A percentile compares a stretch with the other conserved stretches of the same genome.
Evolutionary conservation across 2,797 vertebrate genomes (phyloP).

Genomic region (Malurus leucopterus): DNA sequence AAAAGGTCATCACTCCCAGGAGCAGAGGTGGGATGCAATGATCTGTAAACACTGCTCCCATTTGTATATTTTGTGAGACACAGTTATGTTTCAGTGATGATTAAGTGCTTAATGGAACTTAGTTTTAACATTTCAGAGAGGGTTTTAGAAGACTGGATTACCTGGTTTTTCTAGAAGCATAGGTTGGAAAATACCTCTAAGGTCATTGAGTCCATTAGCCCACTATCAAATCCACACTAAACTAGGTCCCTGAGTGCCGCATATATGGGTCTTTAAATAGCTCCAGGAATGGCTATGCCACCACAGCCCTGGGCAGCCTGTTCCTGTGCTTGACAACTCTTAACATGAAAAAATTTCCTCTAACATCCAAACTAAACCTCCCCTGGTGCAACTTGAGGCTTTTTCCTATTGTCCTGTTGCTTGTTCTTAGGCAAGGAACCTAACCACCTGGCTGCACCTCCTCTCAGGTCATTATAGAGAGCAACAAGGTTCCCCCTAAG

Average conservation of each 20-base stretch:
- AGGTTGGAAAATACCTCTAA: not conserved
- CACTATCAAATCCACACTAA: not conserved
- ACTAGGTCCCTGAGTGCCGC: not conserved
- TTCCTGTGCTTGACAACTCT: not conserved
- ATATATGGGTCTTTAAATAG: not conserved
- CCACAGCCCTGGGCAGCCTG: not conserved
- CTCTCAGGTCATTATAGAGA: not conserved
- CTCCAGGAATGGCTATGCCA: not conserved
- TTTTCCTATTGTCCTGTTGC: not conserved
- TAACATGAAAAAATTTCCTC: not conserved
- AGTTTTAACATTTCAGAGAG: not conserved
- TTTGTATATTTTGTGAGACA: not conserved
- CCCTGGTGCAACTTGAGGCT: not conserved
- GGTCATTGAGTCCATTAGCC: not conserved
- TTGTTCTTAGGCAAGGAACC: not conserved
- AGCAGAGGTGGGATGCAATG: not conserved
- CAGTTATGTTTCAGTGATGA: not conserved
- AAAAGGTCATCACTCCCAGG: not conserved
- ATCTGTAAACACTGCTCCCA: not conserved
- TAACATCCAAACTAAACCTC: not conserved
- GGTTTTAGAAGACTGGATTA: not conserved
- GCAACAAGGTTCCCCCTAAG: fast-evolving
- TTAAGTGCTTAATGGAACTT: not conserved
- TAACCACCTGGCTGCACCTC: fast-evolving
- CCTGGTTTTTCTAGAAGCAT: not conserved